Percentiles rank a stretch among this genome's conserved stretches.
Conservation (phyloP, 2,888 invertebrate species). For the Meteorus colon region DNA sequence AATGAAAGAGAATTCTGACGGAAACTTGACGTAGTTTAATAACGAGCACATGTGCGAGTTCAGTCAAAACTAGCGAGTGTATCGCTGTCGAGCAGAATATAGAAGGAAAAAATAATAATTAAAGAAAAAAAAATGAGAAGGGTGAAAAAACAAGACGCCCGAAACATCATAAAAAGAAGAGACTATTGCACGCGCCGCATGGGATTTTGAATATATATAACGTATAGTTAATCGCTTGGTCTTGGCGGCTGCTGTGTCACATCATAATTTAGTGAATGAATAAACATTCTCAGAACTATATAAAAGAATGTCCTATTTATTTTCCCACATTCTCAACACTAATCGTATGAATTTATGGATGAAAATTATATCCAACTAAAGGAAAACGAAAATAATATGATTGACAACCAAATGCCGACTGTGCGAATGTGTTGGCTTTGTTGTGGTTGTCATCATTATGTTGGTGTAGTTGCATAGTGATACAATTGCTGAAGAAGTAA, state of each 20-base stretch:
- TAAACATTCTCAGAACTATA: neutral
- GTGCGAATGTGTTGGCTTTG: neutral
- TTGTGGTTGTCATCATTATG: neutral
- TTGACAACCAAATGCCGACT: neutral
- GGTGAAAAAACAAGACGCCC: slow-evolving; percentile 13
- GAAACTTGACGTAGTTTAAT: slow-evolving; percentile 46
- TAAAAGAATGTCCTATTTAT: neutral
- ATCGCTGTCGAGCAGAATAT: slow-evolving; percentile 1
- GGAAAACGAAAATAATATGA: neutral
- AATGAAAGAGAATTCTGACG: slow-evolving; percentile 56
- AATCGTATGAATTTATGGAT: neutral
- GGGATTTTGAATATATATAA: neutral
- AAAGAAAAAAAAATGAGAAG: neutral
- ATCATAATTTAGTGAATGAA: slow-evolving; percentile 3
- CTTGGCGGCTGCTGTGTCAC: neutral
- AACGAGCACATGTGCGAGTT: slow-evolving; percentile 49
- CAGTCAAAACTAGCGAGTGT: slow-evolving; percentile 19
- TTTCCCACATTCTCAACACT: neutral
- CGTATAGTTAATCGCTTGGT: neutral
- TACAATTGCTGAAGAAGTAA: slow-evolving; percentile 21
- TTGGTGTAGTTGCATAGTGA: slow-evolving; percentile 12
- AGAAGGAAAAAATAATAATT: slow-evolving; percentile 3
- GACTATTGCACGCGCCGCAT: slow-evolving; percentile 15
- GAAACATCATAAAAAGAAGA: slow-evolving; percentile 19
- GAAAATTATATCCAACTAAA: neutral